Evolutionary conservation across 2,113 vertebrate species (phyloP).

Genomic region (Nibea coibor): DNA sequence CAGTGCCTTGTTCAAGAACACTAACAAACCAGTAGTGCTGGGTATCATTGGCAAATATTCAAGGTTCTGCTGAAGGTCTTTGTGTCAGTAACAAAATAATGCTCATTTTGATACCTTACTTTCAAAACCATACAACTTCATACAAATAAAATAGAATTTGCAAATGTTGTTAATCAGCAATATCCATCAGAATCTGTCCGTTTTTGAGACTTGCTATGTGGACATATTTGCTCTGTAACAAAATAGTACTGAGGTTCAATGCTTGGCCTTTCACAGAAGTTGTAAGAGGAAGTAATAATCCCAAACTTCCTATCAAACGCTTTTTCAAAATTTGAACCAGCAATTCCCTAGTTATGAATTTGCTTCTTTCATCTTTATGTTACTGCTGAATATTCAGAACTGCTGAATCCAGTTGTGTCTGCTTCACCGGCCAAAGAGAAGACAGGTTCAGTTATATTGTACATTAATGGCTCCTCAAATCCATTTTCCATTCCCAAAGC

Average conservation of each 20-base stretch:
- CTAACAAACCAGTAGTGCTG: no score
- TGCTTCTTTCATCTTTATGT: conserved; percentile 22
- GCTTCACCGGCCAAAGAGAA: conserved; percentile 24
- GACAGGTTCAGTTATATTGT: conserved; percentile 46
- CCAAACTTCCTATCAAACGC: conserved; percentile 33
- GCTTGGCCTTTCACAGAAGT: not conserved
- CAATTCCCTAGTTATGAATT: conserved; percentile 25
- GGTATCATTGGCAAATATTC: not conserved
- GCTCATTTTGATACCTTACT: not conserved
- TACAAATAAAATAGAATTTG: not conserved
- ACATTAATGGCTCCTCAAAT: conserved; percentile 53
- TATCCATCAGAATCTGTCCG: no score
- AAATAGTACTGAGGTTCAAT: conserved; percentile 1
- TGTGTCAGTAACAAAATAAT: not conserved
- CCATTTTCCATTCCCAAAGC: conserved; percentile 38
- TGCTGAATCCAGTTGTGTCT: conserved; percentile 29
- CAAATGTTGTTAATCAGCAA: not conserved
- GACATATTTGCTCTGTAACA: not conserved
- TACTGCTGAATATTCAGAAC: conserved; percentile 25
- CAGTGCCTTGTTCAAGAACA: not conserved
- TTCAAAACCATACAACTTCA: not conserved
- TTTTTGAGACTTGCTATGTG: not conserved
- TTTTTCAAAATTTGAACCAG: conserved; percentile 21
- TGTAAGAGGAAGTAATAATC: conserved; percentile 15
- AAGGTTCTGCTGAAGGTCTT: not conserved